Evolutionary conservation across 1,140 invertebrate species (phyloP), one percentile per base, ranked within the genome.

Genomic region (Lycorma delicatula): DNA sequence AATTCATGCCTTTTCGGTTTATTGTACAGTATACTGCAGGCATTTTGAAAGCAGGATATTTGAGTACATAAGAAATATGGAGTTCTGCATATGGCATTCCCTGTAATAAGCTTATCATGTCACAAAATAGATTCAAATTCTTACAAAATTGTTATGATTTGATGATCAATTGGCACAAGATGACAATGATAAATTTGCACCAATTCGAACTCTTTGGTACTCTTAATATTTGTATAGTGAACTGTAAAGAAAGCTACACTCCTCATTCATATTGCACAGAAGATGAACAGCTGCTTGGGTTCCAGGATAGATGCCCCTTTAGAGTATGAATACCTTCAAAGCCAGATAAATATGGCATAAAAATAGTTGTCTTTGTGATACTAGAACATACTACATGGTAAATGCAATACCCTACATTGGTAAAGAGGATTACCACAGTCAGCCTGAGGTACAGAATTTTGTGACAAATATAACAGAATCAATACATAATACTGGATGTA

Each of bases 261-360:
- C 63, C 60, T 4, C 50, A 26, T 13, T 27, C 46, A 4, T 25
- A 53, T 52, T 27, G 54, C 6, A 67, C 64, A 49, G 64, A 64
- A 44, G 60, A 65, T 41, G 60, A 67, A 56, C 62, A 64, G 28
- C 29, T 66, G 9, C 51, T 64, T 38, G 48, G 59, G 29, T 66
- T 67, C 60, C 34, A 66, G 31, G 69, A 70, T 26, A 60, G 59
- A 23, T 71, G 67, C 59, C 28, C 50, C 13, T 71, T 71, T 61
- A 50, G 64, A 22, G 60, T 70, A 1, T 72, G 70, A 53, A 72
- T 72, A 20, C 62, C 69, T 23, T 64, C 53, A 20, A 70, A 72
- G 57, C 62, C 55, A 28, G 54, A 57, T 28, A 62, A 62, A 54
- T 60, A 64, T 46, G 62, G 62, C 36, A 20, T 64, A 22, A 64